A percentile compares a stretch with the other conserved stretches of the same genome.
These are phyloP conservation scores for Caenorhabditis sp. DNA, from an alignment of 2,888 invertebrate genomes.

Conservation along the genomic window DNA sequence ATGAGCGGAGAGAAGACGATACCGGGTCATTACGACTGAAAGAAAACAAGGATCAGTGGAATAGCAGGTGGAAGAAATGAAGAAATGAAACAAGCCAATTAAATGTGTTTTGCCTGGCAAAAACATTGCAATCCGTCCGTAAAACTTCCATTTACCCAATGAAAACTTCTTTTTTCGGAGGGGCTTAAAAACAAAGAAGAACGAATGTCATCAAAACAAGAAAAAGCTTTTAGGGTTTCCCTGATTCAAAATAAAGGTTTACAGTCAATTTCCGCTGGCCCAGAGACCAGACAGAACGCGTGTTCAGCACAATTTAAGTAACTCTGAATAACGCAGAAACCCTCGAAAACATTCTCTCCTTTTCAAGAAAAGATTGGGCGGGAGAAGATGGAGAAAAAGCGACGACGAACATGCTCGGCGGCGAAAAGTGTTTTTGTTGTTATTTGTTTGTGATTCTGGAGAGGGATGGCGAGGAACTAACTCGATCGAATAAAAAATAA, in stretches of 20 bases:
- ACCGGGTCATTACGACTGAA: too few species aligned
- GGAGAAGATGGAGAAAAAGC: not conserved
- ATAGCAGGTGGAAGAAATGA: conserved; percentile 29
- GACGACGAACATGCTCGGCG: too few species aligned
- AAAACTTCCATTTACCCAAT: conserved; percentile 42
- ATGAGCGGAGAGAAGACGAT: conserved; percentile 44
- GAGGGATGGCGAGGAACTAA: conserved; percentile 14
- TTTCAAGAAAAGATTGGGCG: not conserved
- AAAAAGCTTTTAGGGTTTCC: too few species aligned
- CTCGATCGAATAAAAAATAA: conserved; percentile 28
- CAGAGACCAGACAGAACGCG: too few species aligned
- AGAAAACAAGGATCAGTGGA: conserved; percentile 24
- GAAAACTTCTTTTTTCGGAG: conserved; percentile 10
- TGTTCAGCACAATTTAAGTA: too few species aligned
- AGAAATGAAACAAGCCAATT: conserved; percentile 3
- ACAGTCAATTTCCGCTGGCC: too few species aligned
- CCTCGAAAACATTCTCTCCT: too few species aligned
- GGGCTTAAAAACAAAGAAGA: conserved; percentile 13
- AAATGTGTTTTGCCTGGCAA: not conserved
- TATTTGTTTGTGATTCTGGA: conserved; percentile 44
- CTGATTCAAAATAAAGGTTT: too few species aligned
- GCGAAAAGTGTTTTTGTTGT: conserved; percentile 22
- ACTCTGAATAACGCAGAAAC: too few species aligned
- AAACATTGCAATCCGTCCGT: too few species aligned
- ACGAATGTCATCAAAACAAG: conserved; percentile 27